Percentiles rank a stretch among this genome's conserved stretches.
These are phyloP conservation scores for Bombus consobrinus DNA, from an alignment of 1,140 invertebrate species.

Conservation along the genomic window DNA sequence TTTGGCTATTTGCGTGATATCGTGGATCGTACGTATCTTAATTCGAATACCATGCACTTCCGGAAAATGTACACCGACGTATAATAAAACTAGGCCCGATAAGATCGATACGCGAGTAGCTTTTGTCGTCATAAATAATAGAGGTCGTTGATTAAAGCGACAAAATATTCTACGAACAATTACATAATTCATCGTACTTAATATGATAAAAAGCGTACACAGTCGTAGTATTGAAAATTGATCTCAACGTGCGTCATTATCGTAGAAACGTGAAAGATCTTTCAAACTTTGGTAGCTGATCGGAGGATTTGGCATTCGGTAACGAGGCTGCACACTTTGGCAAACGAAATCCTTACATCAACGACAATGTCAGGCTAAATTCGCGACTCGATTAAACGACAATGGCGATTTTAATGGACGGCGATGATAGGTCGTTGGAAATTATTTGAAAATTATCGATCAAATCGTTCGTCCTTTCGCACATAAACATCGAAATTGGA, in stretches of 20 bases:
- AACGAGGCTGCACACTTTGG: too few relatives aligned
- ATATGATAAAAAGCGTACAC: not conserved
- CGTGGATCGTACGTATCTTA: not conserved
- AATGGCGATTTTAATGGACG: too few relatives aligned
- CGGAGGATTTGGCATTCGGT: fast-evolving
- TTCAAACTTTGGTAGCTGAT: too few relatives aligned
- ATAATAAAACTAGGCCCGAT: not conserved
- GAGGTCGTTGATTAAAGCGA: not conserved
- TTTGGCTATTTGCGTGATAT: not conserved
- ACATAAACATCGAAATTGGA: too few relatives aligned
- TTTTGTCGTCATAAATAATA: not conserved
- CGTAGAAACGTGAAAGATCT: not conserved
- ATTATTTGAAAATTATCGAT: too few relatives aligned
- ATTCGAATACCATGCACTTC: not conserved
- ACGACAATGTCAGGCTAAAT: too few relatives aligned
- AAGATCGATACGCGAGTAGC: not conserved
- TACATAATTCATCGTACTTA: not conserved
- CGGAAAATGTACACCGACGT: not conserved
- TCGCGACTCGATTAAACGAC: too few relatives aligned
- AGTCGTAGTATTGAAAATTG: not conserved
- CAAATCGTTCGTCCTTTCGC: too few relatives aligned
- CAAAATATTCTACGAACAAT: not conserved
- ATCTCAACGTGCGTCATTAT: not conserved
- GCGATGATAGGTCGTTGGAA: too few relatives aligned
- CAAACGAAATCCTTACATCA: too few relatives aligned